Percentiles rank a stretch among this genome's conserved stretches.
Evolutionary conservation across 2,113 vertebrate genomes (phyloP).

Genomic region (Megaceryle torquata): DNA sequence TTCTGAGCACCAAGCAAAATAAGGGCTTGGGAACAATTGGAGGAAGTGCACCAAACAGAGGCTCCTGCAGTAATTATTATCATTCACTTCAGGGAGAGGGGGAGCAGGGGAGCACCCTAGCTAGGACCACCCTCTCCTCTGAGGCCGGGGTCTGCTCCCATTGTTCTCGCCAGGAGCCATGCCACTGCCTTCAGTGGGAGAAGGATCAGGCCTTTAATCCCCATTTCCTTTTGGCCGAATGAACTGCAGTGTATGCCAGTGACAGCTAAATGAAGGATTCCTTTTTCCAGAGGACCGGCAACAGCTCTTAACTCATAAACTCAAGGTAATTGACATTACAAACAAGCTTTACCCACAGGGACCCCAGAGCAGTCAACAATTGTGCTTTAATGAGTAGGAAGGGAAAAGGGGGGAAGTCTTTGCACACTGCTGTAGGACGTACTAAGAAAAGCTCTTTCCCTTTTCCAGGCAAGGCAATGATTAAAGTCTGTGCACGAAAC

Average conservation of each 20-base stretch:
- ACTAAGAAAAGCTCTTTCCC: slow-evolving; percentile 64
- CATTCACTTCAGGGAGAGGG: slow-evolving; percentile 28
- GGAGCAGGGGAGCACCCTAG: slow-evolving; percentile 29
- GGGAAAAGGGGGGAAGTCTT: slow-evolving; percentile 45
- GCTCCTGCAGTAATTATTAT: slow-evolving; percentile 48
- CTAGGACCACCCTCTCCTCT: slow-evolving; percentile 27
- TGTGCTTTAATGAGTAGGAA: slow-evolving; percentile 66
- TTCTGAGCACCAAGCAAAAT: slow-evolving; percentile 55
- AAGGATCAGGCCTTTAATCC: slow-evolving; percentile 56
- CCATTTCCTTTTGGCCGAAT: slow-evolving; percentile 62
- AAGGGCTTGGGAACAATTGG: slow-evolving; percentile 54
- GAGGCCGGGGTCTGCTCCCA: slow-evolving; percentile 23
- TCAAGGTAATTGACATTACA: slow-evolving; percentile 57
- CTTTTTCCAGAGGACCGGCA: slow-evolving; percentile 59
- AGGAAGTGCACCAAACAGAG: slow-evolving; percentile 59
- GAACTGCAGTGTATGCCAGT: slow-evolving; percentile 24
- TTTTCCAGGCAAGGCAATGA: slow-evolving; percentile 63
- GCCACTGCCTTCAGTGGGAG: not conserved
- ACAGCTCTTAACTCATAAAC: slow-evolving; percentile 56
- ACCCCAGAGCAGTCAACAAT: slow-evolving; percentile 52
- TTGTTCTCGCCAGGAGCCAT: slow-evolving; percentile 48
- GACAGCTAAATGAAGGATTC: slow-evolving; percentile 67
- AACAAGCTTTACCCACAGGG: slow-evolving; percentile 54
- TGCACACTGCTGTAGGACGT: not conserved
- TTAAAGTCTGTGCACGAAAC: slow-evolving; percentile 43